Evolutionary conservation across 2,113 vertebrate species (phyloP), one percentile per base, ranked within the genome.

Genomic region (Pseudopipra pipra): DNA sequence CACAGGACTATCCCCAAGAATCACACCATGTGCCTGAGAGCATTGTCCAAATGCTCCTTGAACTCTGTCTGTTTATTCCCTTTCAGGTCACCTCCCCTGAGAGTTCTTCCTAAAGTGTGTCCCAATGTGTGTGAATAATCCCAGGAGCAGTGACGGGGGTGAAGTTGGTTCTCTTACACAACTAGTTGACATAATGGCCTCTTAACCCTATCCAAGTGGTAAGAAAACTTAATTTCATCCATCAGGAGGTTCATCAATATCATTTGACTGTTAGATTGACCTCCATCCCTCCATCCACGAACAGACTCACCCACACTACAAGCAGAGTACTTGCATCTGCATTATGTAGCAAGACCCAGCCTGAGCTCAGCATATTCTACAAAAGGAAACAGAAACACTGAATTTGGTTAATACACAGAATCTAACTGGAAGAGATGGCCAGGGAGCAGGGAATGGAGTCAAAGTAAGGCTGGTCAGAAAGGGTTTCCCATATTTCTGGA

Each of bases 101-200:
- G 70, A 55, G 49, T 22, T 65, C 49, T 65, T 68, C 47, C 41
- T 68, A 51, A 76, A 54, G 4, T 16, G 6, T 41, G 49, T 9
- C 21, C 10, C 27, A 43, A 2, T 1, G 1, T 11, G 4, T 44
- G 54, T 8, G 58, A 68, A 14, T 1, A 11, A 0, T 6, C 54
- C 21, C 25, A 16, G 82, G 33, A 55, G 59, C 41, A 56, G 49
- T 5, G 24, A 14, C 13, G 49, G 47, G n/a, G 18, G 16, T 31
- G 28, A 31, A 4, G 1, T 6, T 59, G 62, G 19, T 49, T 73
- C 28, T 65, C 1, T 67, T 51, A 5, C 0, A 41, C 35, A 56
- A 7, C 76, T 22, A 1, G 11, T 25, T 17, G 4, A 41, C 25
- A 28, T 37, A 25, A 21, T 8, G 41, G 37, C 46, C 21, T 84